These are phyloP conservation scores for Acronicta alni DNA, from an alignment of 2,888 invertebrate genomes.

Conservation along the genomic window DNA sequence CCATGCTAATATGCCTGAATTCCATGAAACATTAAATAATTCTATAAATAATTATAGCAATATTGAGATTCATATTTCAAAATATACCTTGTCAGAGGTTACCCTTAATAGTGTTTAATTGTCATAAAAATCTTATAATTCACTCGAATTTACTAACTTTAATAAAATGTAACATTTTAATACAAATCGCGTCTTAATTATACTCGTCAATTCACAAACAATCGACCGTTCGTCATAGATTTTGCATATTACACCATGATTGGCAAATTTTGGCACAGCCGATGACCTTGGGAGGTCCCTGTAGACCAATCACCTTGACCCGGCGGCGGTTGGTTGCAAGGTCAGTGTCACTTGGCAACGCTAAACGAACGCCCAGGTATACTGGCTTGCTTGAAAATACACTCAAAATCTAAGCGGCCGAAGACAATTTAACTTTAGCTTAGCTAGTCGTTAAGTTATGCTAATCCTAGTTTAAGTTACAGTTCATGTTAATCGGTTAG, in stretches of 20 bases:
- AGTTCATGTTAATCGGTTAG: constrained; percentile 49
- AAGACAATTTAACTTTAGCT: constrained; percentile 49
- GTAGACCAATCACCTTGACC: constrained; percentile 72
- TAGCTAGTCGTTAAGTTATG: constrained; percentile 34
- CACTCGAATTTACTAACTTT: no score
- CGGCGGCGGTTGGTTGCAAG: constrained; percentile 63
- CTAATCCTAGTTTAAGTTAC: constrained; percentile 51
- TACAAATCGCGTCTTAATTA: constrained; percentile 9
- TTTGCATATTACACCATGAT: constrained; percentile 46
- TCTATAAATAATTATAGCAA: no score
- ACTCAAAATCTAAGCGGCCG: constrained; percentile 16
- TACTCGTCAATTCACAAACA: constrained; percentile 20
- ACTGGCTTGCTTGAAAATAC: constrained; percentile 27
- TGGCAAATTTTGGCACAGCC: constrained; percentile 60
- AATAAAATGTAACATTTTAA: no score
- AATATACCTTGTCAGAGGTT: no score
- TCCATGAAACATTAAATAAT: neutral
- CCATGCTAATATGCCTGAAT: neutral
- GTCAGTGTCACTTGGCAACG: constrained; percentile 69
- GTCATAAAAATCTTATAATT: no score
- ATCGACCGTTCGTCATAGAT: constrained; percentile 24
- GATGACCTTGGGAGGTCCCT: constrained; percentile 68
- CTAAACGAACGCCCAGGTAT: constrained; percentile 31
- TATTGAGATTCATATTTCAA: no score
- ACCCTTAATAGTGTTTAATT: no score